phyloP scores from a whole-genome alignment of 2,113 vertebrate species.

The Bubo blakistoni region DNA sequence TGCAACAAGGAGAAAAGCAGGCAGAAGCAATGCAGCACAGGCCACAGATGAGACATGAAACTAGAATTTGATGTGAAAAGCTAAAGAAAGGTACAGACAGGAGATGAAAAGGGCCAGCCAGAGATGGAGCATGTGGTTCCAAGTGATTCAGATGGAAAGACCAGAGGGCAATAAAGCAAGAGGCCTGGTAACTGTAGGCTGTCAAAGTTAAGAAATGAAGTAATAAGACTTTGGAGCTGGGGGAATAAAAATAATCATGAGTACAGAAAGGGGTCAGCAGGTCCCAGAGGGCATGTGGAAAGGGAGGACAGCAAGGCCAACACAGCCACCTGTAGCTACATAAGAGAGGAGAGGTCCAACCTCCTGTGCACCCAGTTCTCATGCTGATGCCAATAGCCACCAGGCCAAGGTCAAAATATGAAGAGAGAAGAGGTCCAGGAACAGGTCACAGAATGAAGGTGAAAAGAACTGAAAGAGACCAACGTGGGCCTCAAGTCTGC shows the following conservation, averaged over 20 bases:
- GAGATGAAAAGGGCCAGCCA: background rate
- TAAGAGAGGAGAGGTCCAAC: background rate
- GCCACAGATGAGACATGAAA: background rate
- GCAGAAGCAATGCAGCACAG: background rate
- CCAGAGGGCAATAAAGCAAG: background rate
- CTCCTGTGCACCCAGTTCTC: background rate
- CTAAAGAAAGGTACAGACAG: background rate
- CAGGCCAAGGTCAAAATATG: background rate
- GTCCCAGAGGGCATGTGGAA: background rate
- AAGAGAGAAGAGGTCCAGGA: background rate
- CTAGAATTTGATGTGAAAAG: background rate
- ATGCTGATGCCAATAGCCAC: accelerated
- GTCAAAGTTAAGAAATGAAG: background rate
- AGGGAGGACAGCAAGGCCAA: background rate
- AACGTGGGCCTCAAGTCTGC: accelerated
- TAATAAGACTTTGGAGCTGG: background rate
- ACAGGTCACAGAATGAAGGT: background rate
- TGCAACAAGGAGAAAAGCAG: background rate
- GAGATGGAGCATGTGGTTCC: background rate
- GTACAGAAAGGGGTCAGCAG: background rate
- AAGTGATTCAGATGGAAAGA: background rate
- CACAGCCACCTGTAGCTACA: accelerated
- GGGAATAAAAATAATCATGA: background rate
- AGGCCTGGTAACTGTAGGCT: background rate
- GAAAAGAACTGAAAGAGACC: background rate